Base-by-base conservation (phyloP, 2,113 vertebrate species). In the Gavia stellata region DNA sequence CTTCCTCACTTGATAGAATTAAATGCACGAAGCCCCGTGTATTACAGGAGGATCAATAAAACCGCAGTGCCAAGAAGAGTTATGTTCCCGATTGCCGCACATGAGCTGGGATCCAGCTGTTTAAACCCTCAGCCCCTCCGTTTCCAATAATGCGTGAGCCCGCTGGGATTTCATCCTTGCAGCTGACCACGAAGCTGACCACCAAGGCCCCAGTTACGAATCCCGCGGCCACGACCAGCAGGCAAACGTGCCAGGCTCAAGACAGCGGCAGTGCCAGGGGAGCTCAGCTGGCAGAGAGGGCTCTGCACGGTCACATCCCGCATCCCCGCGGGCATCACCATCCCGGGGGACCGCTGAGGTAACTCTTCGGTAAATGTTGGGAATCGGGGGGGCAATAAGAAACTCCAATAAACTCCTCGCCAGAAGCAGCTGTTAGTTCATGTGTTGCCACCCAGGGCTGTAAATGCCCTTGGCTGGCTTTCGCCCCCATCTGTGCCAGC, bases 401-500 rank as follows among this genome's bases (percentile, higher is more conserved):
- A 65, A 55, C 52, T 86, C 82, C 17, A 16, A 40, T 23, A 81
- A 70, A 44, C 25, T 63, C 1, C 8, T 55, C 23, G 28, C 85
- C 78, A 59, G 91, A 45, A 92, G 92, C 74, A 68, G 42, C 62
- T 40, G 10, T 29, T 58, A 18, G 52, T 81, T 61, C 71, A 68
- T 38, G 50, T 53, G 12, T 72, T 61, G 16, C 58, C 81, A 40
- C 81, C 84, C 10, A 10, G 55, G 88, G 90, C 88, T 94, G 71
- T 1, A 34, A 65, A 59, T 81, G 81, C 97, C 86, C 93, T 96
- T 96, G 96, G 96, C 96, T 81, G 84, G 77, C 67, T 80, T 94
- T 94, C 21, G 10, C 71, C 81, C 49, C 0, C 0, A 17, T 50
- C 70, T 4, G 36, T 86, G 92, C 96, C 96, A 98, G 92, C 26